Base-by-base conservation (phyloP, 1,140 invertebrate genomes). In the Solenopsis invicta region DNA sequence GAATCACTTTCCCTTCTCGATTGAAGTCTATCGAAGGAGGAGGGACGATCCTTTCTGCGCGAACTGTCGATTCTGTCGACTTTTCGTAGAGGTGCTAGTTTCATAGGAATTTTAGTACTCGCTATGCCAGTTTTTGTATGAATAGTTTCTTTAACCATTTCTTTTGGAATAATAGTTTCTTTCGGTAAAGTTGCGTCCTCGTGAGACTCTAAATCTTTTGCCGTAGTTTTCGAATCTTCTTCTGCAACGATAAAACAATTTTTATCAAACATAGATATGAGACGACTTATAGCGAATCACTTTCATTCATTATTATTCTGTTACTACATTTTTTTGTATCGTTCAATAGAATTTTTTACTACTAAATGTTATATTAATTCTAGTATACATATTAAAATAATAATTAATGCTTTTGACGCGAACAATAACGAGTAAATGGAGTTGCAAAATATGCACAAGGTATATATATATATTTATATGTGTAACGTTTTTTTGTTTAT, bases 211-310 rank as follows among this genome's bases (percentile, higher is more conserved):
- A 95, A 85, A 13, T 96, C 96, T 88, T 95, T 95, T 8, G 94
- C 94, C 16, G 95, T 95, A 41, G 95, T 95, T 87, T 95, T 96
- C 5, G 95, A 95, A 74, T 96, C 96, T 88, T 96, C 95, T 61
- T 96, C 96, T 94, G 87, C 41, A 84, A 90, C 87, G 59, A 50
- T 13, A 74, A n/a, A 80, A 84, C 75, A 45, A 18, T 50, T 16
- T 34, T 24, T 21, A 61, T 18, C 18, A 21, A 8, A 29, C 2
- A 29, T 29, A 29, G 2, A 29, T 29, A 29, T 29, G 29, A 29
- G 2, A 0, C 29, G 29, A 29, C 2, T 29, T 29, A 29, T 29
- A 29, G 29, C 29, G 29, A 29, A 29, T 29, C 2, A 29, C 0
- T 29, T 29, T 29, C 29, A 1, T 29, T 29, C 29, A 29, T 62